phyloP scores from a whole-genome alignment of 2,113 vertebrate species.

The Eulemur macaco region DNA sequence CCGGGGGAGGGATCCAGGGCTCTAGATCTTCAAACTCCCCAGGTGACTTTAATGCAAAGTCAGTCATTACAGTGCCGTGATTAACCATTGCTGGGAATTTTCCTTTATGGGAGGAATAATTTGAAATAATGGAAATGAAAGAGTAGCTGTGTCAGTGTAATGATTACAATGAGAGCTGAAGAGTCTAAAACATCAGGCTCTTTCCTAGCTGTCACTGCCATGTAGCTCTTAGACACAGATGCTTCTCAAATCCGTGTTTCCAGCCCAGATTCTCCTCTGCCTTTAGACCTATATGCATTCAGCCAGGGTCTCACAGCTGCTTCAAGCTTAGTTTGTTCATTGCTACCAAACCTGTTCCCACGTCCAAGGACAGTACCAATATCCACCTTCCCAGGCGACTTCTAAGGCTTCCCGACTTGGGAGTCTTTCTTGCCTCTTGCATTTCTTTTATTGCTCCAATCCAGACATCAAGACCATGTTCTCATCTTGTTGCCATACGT shows the following conservation, averaged over 20 bases:
- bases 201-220: neutral
- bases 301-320: neutral
- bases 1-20: neutral
- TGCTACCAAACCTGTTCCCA: neutral
- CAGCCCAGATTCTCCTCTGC: neutral
- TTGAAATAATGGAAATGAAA: neutral
- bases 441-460: neutral
- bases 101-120: neutral
- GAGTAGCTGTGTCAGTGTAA: neutral
- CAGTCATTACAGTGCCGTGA: neutral
- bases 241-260: neutral
- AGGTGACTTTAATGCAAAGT: neutral
- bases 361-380: neutral
- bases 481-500: neutral
- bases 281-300: neutral
- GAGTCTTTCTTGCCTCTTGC: neutral
- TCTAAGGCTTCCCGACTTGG: neutral
- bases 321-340: neutral
- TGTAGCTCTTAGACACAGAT: neutral
- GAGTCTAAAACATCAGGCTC: neutral
- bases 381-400: neutral
- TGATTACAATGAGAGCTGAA: neutral
- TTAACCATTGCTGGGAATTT: neutral
- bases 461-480: neutral
- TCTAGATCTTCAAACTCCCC: neutral